Evolutionary conservation across 2,797 vertebrate genomes (phyloP).

Genomic region (Cottoperca gobio): DNA sequence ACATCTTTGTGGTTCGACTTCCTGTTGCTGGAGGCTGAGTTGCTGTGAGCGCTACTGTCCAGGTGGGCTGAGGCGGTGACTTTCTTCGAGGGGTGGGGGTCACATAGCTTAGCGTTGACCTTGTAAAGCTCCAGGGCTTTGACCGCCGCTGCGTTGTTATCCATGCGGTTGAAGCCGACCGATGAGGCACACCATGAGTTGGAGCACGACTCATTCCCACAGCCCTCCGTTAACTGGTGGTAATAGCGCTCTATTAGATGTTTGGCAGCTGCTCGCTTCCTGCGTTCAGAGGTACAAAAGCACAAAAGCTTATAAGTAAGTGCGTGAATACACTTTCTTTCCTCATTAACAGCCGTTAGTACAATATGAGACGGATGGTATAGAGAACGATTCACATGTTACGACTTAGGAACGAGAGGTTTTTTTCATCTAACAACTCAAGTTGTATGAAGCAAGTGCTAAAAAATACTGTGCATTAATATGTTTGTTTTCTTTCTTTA

Average conservation of each 20-base stretch:
- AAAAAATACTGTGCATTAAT: neutral
- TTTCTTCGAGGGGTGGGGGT: slow-evolving; percentile 99
- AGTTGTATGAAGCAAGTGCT: neutral
- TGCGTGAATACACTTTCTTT: neutral
- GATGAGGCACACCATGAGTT: slow-evolving; percentile 99
- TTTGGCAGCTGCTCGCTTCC: slow-evolving; percentile 99
- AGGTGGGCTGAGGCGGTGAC: slow-evolving; percentile 95
- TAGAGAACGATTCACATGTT: neutral
- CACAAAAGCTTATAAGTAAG: slow-evolving; percentile 81
- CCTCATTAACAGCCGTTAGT: neutral
- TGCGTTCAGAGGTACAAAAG: slow-evolving; percentile 86
- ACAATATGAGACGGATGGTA: neutral
- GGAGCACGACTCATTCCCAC: slow-evolving; percentile 99
- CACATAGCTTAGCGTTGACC: slow-evolving; percentile 96
- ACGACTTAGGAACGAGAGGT: neutral
- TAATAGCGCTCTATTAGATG: slow-evolving; percentile 99
- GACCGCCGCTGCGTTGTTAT: slow-evolving; percentile 98
- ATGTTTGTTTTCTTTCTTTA: neutral
- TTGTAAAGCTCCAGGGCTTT: slow-evolving; percentile 99
- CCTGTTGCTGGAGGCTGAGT: slow-evolving; percentile 89
- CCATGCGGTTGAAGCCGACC: slow-evolving; percentile 95
- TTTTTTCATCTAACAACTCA: neutral
- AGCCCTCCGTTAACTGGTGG: slow-evolving; percentile 99
- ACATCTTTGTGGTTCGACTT: slow-evolving; percentile 94
- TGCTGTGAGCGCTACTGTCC: slow-evolving; percentile 92